These are phyloP conservation scores for Paramuricea clavata DNA, from an alignment of 92 coral and sea anemone genomes.

Conservation along the genomic window DNA sequence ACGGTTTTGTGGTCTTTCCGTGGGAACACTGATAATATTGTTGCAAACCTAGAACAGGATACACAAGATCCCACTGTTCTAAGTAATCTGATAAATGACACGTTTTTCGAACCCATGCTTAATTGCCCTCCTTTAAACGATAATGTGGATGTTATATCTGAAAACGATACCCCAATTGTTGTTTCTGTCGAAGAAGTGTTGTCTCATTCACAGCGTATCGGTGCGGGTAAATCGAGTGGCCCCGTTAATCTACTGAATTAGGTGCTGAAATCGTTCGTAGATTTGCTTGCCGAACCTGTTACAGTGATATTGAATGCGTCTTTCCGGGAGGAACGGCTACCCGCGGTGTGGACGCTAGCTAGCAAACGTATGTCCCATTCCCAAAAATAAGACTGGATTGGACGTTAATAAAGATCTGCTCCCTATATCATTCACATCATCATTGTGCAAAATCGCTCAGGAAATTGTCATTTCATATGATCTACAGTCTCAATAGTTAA, in stretches of 20 bases:
- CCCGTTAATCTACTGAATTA: background rate
- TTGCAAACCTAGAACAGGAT: background rate
- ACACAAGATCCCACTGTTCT: background rate
- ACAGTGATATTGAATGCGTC: background rate
- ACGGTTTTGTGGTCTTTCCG: background rate
- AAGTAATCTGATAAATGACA: background rate
- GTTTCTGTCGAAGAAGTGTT: background rate
- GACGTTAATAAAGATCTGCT: slow-evolving; percentile 49
- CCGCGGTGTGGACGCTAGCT: background rate
- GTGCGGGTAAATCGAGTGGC: background rate
- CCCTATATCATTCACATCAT: slow-evolving; percentile 27
- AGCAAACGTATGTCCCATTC: background rate
- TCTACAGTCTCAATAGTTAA: slow-evolving; percentile 38
- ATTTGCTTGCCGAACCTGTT: background rate
- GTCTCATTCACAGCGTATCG: background rate
- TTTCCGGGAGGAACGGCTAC: background rate
- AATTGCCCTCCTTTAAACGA: background rate
- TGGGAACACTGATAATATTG: background rate
- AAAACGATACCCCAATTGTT: background rate
- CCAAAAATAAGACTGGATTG: background rate
- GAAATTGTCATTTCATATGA: slow-evolving; percentile 35
- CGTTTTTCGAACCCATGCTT: background rate
- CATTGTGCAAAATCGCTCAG: slow-evolving; percentile 45
- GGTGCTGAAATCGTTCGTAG: background rate
- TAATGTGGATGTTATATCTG: background rate